Conservation (phyloP, 2,888 invertebrate species). For the Morinoia aosen region DNA sequence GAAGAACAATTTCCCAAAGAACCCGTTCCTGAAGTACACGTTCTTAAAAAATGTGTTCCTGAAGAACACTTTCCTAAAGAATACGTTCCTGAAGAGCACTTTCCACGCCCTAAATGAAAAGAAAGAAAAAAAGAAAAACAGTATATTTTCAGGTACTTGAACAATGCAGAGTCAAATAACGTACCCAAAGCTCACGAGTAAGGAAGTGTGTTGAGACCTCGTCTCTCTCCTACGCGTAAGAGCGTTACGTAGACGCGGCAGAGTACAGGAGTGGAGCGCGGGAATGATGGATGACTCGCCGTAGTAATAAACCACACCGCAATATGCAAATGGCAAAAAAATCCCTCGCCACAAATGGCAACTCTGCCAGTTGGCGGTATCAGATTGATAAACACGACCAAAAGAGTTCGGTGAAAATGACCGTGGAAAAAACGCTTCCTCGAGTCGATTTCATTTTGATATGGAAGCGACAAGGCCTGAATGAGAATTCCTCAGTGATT, state of each 20-base stretch:
- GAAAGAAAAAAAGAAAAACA: too few species aligned
- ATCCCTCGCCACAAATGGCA: background rate
- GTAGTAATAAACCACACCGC: background rate
- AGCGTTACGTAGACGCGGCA: background rate
- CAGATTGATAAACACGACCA: conserved; percentile 38
- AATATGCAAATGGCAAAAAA: conserved; percentile 38
- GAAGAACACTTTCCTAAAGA: too few species aligned
- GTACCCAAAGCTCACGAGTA: background rate
- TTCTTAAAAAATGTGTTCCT: too few species aligned
- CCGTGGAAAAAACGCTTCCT: background rate
- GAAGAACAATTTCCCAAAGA: too few species aligned
- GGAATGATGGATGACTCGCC: conserved; percentile 38
- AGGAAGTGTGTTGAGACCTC: background rate
- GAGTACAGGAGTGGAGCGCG: background rate
- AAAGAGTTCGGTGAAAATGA: conserved; percentile 26
- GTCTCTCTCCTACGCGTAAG: background rate
- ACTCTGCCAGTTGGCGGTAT: background rate
- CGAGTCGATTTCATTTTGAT: conserved; percentile 47
- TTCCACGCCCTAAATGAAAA: too few species aligned
- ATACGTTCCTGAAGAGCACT: too few species aligned
- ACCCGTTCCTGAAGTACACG: too few species aligned
- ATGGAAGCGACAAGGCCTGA: conserved; percentile 31
- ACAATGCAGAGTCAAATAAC: background rate
- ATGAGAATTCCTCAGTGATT: conserved; percentile 31
- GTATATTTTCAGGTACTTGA: background rate